These are phyloP conservation scores for Serrognathus titanus DNA, from an alignment of 2,888 invertebrate species.

Conservation along the genomic window DNA sequence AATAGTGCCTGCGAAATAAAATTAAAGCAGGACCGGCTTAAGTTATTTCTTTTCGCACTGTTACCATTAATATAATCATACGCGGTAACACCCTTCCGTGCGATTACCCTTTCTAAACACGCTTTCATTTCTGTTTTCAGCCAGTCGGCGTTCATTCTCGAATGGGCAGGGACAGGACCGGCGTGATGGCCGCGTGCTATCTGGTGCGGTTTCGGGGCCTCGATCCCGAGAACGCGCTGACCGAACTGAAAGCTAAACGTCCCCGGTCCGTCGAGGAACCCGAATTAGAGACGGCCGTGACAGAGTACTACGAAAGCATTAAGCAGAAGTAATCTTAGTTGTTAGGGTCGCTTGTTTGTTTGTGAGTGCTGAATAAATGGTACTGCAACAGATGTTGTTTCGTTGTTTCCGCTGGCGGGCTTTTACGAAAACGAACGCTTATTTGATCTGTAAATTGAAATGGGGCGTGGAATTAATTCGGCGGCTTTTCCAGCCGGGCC, in stretches of 20 bases:
- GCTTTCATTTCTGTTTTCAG: slow-evolving; percentile 44
- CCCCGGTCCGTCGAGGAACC: slow-evolving; percentile 59
- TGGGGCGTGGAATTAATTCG: no score
- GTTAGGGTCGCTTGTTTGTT: background rate
- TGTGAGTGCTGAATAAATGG: no score
- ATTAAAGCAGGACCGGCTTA: no score
- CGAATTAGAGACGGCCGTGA: slow-evolving; percentile 12
- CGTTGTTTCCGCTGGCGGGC: no score
- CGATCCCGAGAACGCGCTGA: slow-evolving; percentile 61
- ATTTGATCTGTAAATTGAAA: no score
- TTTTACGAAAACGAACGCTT: no score
- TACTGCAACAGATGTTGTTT: no score
- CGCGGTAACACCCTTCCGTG: background rate
- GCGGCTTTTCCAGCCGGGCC: no score
- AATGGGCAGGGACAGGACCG: slow-evolving; percentile 68
- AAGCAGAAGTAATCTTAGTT: background rate
- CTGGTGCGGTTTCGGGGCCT: slow-evolving; percentile 60
- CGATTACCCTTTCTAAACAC: slow-evolving; percentile 1
- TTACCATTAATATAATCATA: no score
- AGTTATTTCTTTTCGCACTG: no score
- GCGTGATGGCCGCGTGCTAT: slow-evolving; percentile 70
- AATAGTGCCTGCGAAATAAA: no score
- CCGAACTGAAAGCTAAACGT: slow-evolving; percentile 55
- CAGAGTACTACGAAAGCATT: slow-evolving; percentile 5
- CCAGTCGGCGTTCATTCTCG: slow-evolving; percentile 67